These are phyloP conservation scores for Perca schrenkii DNA, from an alignment of 2,113 vertebrate genomes.

Conservation along the genomic window DNA sequence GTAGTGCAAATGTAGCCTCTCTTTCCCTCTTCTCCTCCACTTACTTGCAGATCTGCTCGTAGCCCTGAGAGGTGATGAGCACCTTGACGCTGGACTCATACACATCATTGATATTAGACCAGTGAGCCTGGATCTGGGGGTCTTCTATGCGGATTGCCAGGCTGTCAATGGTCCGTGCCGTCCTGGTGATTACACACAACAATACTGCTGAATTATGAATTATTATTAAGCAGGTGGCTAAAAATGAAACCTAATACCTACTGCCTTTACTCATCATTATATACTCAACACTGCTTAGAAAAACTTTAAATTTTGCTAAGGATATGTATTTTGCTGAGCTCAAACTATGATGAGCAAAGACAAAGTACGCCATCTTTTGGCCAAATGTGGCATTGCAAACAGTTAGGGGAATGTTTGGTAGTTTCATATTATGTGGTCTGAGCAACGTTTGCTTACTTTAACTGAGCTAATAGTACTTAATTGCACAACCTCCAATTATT, in stretches of 20 bases:
- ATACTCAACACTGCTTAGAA: neutral
- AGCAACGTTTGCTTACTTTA: neutral
- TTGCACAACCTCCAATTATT: neutral
- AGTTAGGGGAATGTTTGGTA: neutral
- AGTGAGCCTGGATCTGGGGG: conserved; percentile 98
- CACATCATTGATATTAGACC: conserved; percentile 98
- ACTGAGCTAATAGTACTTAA: neutral
- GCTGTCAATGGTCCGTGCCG: conserved; percentile 95
- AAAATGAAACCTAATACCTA: neutral
- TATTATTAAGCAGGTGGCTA: too few relatives aligned
- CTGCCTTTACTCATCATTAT: neutral
- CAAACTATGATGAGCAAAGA: neutral
- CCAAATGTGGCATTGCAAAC: neutral
- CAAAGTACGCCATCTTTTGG: neutral
- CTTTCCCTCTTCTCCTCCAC: conserved; percentile 57
- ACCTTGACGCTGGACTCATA: conserved; percentile 99
- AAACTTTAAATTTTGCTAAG: neutral
- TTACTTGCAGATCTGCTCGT: conserved; percentile 99
- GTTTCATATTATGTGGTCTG: neutral
- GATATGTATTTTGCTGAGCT: neutral
- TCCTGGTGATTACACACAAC: conserved; percentile 79
- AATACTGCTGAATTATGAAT: neutral
- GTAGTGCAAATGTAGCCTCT: too few relatives aligned
- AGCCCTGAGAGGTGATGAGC: conserved; percentile 98
- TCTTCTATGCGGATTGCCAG: conserved; percentile 96